Evolutionary conservation across 1,140 invertebrate genomes (phyloP).

Genomic region (Drosophila obscura): DNA sequence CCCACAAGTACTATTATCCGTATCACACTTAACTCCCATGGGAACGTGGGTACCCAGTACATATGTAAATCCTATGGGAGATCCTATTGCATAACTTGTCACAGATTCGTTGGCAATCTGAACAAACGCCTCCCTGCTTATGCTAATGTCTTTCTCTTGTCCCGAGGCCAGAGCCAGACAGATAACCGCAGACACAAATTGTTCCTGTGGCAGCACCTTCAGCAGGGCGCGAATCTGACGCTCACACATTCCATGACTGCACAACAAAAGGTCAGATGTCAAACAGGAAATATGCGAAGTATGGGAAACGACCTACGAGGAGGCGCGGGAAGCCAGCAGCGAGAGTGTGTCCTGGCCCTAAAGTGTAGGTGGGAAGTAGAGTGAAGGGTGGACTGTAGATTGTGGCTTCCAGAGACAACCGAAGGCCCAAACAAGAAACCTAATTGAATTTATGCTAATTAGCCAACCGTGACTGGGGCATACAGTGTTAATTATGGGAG

Average conservation of each 20-base stretch:
- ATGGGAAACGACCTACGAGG: constrained; percentile 28
- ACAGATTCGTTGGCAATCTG: constrained; percentile 54
- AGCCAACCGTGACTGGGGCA: constrained; percentile 44
- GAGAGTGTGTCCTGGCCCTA: background rate
- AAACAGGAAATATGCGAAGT: constrained; percentile 64
- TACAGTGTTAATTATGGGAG: constrained; percentile 58
- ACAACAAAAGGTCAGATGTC: constrained; percentile 59
- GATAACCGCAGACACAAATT: constrained; percentile 23
- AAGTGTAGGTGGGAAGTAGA: background rate
- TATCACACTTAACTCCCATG: constrained; percentile 22
- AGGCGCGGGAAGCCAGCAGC: background rate
- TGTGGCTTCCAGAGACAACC: constrained; percentile 10
- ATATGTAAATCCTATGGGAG: constrained; percentile 31
- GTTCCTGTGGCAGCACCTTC: constrained; percentile 25
- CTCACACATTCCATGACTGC: constrained; percentile 40
- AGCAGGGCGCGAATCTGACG: constrained; percentile 35
- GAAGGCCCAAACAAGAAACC: constrained; percentile 58
- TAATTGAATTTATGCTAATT: constrained; percentile 79
- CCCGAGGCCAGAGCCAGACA: constrained; percentile 40
- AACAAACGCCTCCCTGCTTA: constrained; percentile 47
- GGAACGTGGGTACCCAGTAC: background rate
- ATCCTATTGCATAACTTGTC: constrained; percentile 59
- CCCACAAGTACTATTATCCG: constrained; percentile 7
- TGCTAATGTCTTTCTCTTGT: constrained; percentile 58
- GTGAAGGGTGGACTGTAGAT: background rate